phyloP scores from a whole-genome alignment of 2,888 invertebrate genomes.

The Ceratothoa steindachneri region DNA sequence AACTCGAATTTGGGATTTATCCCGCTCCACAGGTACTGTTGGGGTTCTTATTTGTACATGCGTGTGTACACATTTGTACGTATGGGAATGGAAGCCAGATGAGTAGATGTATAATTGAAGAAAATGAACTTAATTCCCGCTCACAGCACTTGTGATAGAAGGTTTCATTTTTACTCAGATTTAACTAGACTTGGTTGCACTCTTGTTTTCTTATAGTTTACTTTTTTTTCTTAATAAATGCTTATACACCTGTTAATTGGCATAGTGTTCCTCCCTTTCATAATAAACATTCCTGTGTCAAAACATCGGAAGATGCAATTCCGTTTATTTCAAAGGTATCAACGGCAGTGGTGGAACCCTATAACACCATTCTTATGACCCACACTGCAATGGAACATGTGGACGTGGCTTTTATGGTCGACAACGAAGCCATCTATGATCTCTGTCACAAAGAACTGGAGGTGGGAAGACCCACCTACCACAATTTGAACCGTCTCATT shows the following conservation, averaged over 20 bases:
- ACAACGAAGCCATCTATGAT: constrained; percentile 69
- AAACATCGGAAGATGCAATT: no score
- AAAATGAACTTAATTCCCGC: no score
- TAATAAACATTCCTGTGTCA: no score
- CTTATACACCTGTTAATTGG: no score
- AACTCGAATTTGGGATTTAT: constrained; percentile 52
- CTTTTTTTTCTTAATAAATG: no score
- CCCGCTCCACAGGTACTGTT: constrained; percentile 47
- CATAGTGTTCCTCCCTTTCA: no score
- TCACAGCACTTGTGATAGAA: no score
- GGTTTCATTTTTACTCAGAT: no score
- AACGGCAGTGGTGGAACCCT: constrained; percentile 71
- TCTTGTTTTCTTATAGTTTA: no score
- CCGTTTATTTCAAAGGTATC: no score
- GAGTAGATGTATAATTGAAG: background rate
- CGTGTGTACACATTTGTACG: background rate
- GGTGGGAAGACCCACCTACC: constrained; percentile 71
- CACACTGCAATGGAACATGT: constrained; percentile 60
- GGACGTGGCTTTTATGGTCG: constrained; percentile 59
- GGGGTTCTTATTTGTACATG: no score
- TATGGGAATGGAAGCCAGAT: background rate
- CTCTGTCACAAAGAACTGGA: constrained; percentile 71
- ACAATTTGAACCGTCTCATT: constrained; percentile 68
- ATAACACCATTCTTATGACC: constrained; percentile 67
- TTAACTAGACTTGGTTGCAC: no score